phyloP scores from a whole-genome alignment of 2,113 vertebrate genomes.

The Galbula dea region DNA sequence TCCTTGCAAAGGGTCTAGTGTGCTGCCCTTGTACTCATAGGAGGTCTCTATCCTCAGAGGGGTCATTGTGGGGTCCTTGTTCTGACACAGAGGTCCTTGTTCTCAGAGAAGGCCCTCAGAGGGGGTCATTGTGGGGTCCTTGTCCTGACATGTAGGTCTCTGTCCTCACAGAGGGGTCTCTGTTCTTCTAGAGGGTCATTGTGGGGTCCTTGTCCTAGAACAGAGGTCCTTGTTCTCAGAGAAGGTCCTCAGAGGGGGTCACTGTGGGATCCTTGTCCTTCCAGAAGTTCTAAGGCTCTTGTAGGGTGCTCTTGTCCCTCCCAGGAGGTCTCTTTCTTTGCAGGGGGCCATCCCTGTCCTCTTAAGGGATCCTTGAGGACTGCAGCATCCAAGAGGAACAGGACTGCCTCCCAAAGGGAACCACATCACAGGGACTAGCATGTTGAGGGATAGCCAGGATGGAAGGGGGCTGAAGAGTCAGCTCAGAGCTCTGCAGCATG shows the following conservation, averaged over 20 bases:
- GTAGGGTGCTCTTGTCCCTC: background rate
- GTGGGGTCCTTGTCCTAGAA: background rate
- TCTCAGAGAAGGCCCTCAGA: no score
- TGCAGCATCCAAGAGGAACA: background rate
- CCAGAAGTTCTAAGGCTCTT: background rate
- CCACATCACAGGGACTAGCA: background rate
- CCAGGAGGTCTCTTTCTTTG: background rate
- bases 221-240: no score
- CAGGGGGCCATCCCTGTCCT: background rate
- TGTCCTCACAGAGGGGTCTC: background rate
- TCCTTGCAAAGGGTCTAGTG: background rate
- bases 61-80: background rate
- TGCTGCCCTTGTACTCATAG: background rate
- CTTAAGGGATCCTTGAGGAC: accelerated
- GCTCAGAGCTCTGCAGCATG: accelerated
- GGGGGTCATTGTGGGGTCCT: no score
- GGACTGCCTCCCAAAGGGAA: background rate
- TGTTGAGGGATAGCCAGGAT: accelerated
- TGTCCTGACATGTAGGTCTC: no score
- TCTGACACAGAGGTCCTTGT: no score
- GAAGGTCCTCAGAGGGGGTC: no score
- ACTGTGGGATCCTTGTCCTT: no score
- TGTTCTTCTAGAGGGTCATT: background rate
- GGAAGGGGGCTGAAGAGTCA: background rate
- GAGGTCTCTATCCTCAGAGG: background rate